phyloP scores from a whole-genome alignment of 2,888 invertebrate species.

The Drosophila monieri region DNA sequence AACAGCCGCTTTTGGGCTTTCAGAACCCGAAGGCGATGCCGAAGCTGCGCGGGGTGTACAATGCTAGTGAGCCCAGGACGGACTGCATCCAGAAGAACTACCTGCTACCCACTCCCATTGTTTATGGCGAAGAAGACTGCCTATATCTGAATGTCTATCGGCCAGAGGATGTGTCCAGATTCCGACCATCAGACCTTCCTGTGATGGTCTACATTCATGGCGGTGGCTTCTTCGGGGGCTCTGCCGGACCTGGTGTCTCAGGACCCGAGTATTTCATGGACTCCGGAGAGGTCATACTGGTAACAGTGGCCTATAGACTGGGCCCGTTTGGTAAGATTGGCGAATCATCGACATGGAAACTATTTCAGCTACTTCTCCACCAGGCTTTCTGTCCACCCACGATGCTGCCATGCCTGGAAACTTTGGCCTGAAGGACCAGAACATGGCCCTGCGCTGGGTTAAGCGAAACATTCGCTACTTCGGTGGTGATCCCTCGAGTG shows the following conservation, averaged over 20 bases:
- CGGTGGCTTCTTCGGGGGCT: constrained; percentile 85
- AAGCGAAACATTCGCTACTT: constrained; percentile 84
- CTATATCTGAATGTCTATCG: constrained; percentile 85
- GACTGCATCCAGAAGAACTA: constrained; percentile 85
- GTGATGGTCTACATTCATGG: constrained; percentile 86
- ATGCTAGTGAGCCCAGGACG: constrained; percentile 81
- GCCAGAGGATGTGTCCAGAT: constrained; percentile 63
- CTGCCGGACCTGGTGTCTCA: constrained; percentile 81
- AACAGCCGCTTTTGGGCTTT: not conserved
- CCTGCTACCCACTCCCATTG: constrained; percentile 75
- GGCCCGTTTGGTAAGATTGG: constrained; percentile 80
- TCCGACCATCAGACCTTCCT: constrained; percentile 64
- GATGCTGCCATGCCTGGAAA: constrained; percentile 85
- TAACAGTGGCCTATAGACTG: constrained; percentile 84
- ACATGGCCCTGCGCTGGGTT: constrained; percentile 84
- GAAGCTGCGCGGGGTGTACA: constrained; percentile 62
- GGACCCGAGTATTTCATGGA: constrained; percentile 86
- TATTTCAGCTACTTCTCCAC: not conserved
- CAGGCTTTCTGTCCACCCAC: constrained; percentile 84
- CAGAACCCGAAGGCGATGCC: constrained; percentile 80
- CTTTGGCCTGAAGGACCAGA: constrained; percentile 85
- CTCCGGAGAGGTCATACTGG: constrained; percentile 83
- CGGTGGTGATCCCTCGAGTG: constrained; percentile 83
- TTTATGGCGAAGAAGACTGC: constrained; percentile 85
- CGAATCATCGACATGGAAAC: not conserved